phyloP scores from a whole-genome alignment of 2,888 invertebrate species.

The Tetheella fluctuosa region DNA sequence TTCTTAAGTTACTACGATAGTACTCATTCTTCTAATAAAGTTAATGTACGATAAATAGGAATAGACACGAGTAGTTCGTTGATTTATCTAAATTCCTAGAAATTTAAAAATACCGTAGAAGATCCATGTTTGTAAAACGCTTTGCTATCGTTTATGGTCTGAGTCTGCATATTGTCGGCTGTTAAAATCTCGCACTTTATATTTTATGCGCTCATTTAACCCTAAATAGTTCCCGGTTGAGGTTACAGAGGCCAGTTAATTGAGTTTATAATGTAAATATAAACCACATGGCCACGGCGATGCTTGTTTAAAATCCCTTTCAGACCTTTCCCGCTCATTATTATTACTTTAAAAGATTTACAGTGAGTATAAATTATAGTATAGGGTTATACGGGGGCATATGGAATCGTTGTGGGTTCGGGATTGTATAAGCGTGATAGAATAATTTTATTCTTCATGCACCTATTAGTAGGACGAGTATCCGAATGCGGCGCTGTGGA shows the following conservation, averaged over 20 bases:
- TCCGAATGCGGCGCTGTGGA: slow-evolving; percentile 16
- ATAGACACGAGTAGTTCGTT: neutral
- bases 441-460: slow-evolving; percentile 13
- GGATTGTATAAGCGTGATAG: neutral
- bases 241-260: slow-evolving; percentile 37
- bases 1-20: no score
- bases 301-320: slow-evolving; percentile 33
- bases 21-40: no score
- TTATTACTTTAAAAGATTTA: slow-evolving; percentile 25
- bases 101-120: neutral
- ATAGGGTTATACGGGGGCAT: neutral
- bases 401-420: neutral
- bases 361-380: slow-evolving; percentile 14
- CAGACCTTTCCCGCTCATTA: slow-evolving; percentile 26
- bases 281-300: slow-evolving; percentile 45
- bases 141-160: neutral
- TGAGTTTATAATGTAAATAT: slow-evolving; percentile 43
- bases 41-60: neutral
- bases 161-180: neutral
- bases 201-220: slow-evolving; percentile 14
- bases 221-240: slow-evolving; percentile 23
- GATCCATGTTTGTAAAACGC: neutral
- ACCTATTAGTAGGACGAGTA: neutral
- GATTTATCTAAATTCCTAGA: neutral
- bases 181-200: slow-evolving; percentile 8